Evolutionary conservation across 2,113 vertebrate genomes (phyloP).

Genomic region (Scolopax mira): DNA sequence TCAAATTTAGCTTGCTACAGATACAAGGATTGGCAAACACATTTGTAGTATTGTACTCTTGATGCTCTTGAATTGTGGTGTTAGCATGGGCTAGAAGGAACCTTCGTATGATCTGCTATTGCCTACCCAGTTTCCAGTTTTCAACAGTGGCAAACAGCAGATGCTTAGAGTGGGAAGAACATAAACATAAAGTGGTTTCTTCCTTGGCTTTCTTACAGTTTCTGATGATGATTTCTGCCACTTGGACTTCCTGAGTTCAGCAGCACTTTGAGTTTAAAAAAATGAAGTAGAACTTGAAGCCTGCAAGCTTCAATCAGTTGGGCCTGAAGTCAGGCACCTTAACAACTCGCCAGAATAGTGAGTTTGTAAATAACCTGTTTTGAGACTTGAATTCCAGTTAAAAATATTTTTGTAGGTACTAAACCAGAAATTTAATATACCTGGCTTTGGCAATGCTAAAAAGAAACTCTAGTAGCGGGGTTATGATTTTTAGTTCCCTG

Average conservation of each 20-base stretch:
- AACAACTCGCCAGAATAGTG: not conserved
- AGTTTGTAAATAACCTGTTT: not conserved
- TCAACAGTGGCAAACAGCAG: not conserved
- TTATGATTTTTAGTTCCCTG: not conserved
- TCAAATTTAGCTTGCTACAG: not conserved
- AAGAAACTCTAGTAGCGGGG: not conserved
- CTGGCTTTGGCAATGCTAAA: not conserved
- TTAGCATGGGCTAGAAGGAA: not conserved
- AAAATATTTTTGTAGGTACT: not conserved
- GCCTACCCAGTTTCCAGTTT: not conserved
- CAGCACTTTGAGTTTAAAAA: not conserved
- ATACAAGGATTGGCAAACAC: not conserved
- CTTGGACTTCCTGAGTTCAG: not conserved
- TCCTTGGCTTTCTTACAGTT: not conserved
- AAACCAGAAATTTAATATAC: not conserved
- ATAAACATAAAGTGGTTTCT: not conserved
- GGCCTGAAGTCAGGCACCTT: not conserved
- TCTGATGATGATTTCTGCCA: not conserved
- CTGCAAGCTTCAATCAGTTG: not conserved
- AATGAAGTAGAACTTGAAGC: not conserved
- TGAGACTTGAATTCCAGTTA: not conserved
- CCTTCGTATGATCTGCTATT: not conserved
- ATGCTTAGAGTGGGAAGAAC: not conserved
- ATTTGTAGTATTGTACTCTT: not conserved
- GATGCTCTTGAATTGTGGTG: not conserved